A percentile compares a stretch with the other conserved stretches of the same genome.
Conservation (phyloP, 2,888 invertebrate genomes). For the Dorcus hopei region DNA sequence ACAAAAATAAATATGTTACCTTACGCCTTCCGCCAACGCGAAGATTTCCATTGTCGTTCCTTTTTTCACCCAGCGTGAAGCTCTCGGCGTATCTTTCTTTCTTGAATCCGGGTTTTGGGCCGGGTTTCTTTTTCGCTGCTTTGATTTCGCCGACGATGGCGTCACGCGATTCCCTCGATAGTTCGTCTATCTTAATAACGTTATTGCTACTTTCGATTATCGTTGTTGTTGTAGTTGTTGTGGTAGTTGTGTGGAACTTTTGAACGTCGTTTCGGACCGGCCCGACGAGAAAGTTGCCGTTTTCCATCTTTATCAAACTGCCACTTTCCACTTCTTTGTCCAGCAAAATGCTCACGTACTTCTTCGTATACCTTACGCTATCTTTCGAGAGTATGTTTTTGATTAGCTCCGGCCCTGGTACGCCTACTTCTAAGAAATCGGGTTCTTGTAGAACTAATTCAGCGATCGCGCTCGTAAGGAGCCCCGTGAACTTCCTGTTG, state of each 20-base stretch:
- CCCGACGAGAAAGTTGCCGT: slow-evolving; percentile 67
- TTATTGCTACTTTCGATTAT: slow-evolving; percentile 19
- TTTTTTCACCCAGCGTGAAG: slow-evolving; percentile 15
- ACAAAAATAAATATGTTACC: slow-evolving; percentile 29
- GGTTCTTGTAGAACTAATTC: slow-evolving; percentile 70
- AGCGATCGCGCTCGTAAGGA: slow-evolving; percentile 68
- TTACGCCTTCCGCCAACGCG: slow-evolving; percentile 61
- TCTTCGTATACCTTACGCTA: slow-evolving; percentile 59
- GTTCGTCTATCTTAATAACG: slow-evolving; percentile 14
- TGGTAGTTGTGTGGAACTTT: not conserved
- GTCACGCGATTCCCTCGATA: slow-evolving; percentile 1
- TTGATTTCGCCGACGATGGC: slow-evolving; percentile 16
- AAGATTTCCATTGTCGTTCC: slow-evolving; percentile 33
- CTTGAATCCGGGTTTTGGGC: slow-evolving; percentile 25
- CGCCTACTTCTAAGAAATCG: slow-evolving; percentile 68
- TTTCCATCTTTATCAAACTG: slow-evolving; percentile 63
- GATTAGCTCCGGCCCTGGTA: slow-evolving; percentile 66
- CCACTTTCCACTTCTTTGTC: slow-evolving; percentile 69
- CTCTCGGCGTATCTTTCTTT: slow-evolving; percentile 31
- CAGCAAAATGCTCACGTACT: slow-evolving; percentile 62
- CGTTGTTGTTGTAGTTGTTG: too few relatives aligned
- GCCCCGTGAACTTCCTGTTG: slow-evolving; percentile 44
- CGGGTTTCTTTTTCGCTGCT: slow-evolving; percentile 24
- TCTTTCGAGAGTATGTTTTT: slow-evolving; percentile 64
- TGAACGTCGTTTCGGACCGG: slow-evolving; percentile 48